Evolutionary conservation across 2,888 invertebrate species (phyloP).

Genomic region (Dynastes tityus): DNA sequence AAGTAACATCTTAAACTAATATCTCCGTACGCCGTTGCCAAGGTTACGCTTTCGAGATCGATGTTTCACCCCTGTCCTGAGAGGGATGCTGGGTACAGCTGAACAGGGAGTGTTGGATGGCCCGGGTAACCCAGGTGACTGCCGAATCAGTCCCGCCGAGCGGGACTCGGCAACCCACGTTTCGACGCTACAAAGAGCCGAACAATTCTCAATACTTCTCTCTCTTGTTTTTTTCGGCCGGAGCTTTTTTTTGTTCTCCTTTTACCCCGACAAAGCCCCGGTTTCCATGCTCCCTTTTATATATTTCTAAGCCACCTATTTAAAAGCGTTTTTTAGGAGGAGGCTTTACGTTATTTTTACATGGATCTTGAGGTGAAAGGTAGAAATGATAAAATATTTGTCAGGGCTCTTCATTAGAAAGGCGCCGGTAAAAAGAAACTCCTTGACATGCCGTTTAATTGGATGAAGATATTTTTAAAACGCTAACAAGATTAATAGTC

Average conservation of each 20-base stretch:
- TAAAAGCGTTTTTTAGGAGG: constrained; percentile 31
- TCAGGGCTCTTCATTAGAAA: background rate
- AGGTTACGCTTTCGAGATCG: constrained; percentile 66
- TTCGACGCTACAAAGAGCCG: constrained; percentile 35
- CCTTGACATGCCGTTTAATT: background rate
- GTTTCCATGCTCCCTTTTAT: constrained; percentile 27
- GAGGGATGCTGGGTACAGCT: constrained; percentile 55
- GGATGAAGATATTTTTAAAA: background rate
- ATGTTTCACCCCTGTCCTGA: constrained; percentile 61
- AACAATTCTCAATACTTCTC: constrained; percentile 37
- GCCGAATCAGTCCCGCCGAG: constrained; percentile 45
- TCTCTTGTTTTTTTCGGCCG: constrained; percentile 11
- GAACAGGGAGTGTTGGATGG: constrained; percentile 52
- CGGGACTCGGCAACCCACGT: constrained; percentile 35
- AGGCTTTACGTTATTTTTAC: constrained; percentile 30
- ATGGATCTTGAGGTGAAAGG: constrained; percentile 16
- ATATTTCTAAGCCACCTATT: constrained; percentile 38
- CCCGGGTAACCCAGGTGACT: constrained; percentile 57
- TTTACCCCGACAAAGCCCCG: constrained; percentile 27
- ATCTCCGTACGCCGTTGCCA: constrained; percentile 66
- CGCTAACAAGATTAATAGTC: too few species aligned
- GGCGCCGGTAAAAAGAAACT: background rate
- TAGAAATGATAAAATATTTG: constrained; percentile 19
- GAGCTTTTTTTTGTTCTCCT: constrained; percentile 2
- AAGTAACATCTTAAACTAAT: constrained; percentile 67